Conservation (phyloP, 2,888 invertebrate genomes). For the Apamea crenata region DNA sequence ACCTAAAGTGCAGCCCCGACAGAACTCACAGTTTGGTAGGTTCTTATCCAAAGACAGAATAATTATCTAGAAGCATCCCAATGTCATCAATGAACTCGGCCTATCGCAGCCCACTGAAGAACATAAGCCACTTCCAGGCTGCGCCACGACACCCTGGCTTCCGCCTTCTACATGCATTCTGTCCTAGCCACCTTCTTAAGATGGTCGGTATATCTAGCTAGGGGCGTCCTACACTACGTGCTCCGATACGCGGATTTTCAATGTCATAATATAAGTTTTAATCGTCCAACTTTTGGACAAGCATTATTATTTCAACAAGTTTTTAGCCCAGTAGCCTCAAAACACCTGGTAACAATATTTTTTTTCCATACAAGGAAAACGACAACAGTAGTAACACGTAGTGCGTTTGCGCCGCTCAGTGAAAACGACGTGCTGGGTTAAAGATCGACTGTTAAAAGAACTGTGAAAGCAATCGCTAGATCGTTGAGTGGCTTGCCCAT, state of each 20-base stretch:
- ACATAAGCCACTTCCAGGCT: background rate
- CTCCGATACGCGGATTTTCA: background rate
- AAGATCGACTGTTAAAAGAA: slow-evolving; percentile 43
- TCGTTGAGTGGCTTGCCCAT: background rate
- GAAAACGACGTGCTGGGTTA: slow-evolving; percentile 44
- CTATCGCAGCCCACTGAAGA: background rate
- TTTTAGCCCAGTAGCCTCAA: background rate
- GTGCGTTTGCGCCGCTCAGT: slow-evolving; percentile 12
- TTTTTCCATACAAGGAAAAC: slow-evolving; percentile 29
- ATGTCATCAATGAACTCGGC: background rate
- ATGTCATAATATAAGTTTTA: background rate
- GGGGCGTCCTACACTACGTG: background rate
- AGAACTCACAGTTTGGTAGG: background rate
- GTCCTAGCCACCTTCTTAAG: background rate
- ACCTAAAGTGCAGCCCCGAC: background rate
- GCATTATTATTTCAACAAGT: background rate
- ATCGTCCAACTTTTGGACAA: background rate
- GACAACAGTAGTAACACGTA: slow-evolving; percentile 4
- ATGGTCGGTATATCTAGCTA: background rate
- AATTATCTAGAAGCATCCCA: background rate
- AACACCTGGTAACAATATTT: background rate
- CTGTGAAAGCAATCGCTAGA: slow-evolving; percentile 35
- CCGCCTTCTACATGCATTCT: background rate
- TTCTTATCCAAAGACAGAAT: background rate
- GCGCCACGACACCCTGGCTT: background rate